Base-by-base conservation (phyloP, 2,113 vertebrate genomes). In the Excalfactoria chinensis region DNA sequence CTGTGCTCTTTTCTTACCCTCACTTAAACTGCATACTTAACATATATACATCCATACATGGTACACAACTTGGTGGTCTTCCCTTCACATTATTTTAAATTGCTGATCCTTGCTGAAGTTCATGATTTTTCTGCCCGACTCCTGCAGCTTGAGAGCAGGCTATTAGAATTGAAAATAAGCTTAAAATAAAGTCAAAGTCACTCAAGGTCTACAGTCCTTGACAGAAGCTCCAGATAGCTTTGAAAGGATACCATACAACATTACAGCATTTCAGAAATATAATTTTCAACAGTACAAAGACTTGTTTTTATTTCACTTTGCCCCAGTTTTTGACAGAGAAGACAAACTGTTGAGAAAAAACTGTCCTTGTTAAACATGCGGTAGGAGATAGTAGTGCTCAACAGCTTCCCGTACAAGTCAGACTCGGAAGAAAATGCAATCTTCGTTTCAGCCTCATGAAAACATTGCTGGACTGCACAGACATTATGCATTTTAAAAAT, bases 241-340 rank as follows among this genome's bases (percentile, higher is more conserved):
- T 90, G 43, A 89, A 90, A 88, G 26, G 41, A 55, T 53, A 87
- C 2, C 84, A 78, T 43, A 30, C 20, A 82, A 70, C 68, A 88
- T 34, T 21, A 71, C 6, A 60, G 60, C 28, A 64, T 79, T 90
- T 78, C 74, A 86, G 62, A 96, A 92, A 78, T 81, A 64, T 11
- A 1, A 78, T 70, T 90, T 88, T 92, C 75, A 95, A 62, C 43
- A 92, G 73, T 82, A 95, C 66, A 95, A 84, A 95, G 85, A 72
- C 34, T n/a, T 95, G 59, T 49, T 84, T 95, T 85, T 84, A 90
- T 93, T 93, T 94, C 85, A 93, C 37, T 60, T 76, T 96, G 89
- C 51, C 93, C 86, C 76, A 90, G 89, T 83, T 94, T 95, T 92
- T 58, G 15, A 58, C 89, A 89, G 84, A 67, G 70, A 76, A 94